Evolutionary conservation across 2,797 vertebrate genomes (phyloP), one percentile per base, ranked within the genome.

Genomic region (Emys orbicularis): DNA sequence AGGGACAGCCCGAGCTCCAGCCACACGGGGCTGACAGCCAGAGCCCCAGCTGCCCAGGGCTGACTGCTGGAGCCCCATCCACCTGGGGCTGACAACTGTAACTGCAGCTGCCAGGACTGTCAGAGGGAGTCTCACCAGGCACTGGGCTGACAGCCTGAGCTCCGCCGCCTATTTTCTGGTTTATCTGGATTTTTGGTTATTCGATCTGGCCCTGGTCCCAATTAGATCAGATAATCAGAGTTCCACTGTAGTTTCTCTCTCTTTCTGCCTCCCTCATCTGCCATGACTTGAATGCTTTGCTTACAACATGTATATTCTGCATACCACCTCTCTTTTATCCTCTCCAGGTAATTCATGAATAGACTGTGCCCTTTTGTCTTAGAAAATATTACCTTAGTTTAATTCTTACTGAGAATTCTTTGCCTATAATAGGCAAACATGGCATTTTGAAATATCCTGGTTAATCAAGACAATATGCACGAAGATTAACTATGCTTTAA

Each of bases 351-450:
- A 11, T 82, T 88, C 7, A 54, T 1, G 0, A 89, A 87, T 53
- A 68, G 18, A 5, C 12, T 83, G 86, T 76, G 44, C 13, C 44
- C 81, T 89, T 79, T 19, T 81, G 29, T 49, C 21, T 12, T 50
- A 27, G 37, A 86, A 95, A 94, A 93, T 47, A 86, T 93, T 81
- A 89, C 5, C n/a, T 91, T 68, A 72, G n/a, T 72, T 72, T 72
- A 79, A 72, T 85, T 31, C 77, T 10, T 10, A 61, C 56, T 52
- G 59, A 81, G n/a, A 85, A 83, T 80, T 92, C 19, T 94, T 41
- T 72, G 23, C 2, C 37, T 85, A 8, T 52, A 87, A 84, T 3
- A 57, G 37, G 12, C 79, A 49, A 27, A 89, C 77, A 65, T 29
- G 19, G 11, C 5, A 1, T 68, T 96, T 94, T 83, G 57, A 50